Evolutionary conservation across 2,113 vertebrate genomes (phyloP).

Genomic region (Thamnaconus septentrionalis): DNA sequence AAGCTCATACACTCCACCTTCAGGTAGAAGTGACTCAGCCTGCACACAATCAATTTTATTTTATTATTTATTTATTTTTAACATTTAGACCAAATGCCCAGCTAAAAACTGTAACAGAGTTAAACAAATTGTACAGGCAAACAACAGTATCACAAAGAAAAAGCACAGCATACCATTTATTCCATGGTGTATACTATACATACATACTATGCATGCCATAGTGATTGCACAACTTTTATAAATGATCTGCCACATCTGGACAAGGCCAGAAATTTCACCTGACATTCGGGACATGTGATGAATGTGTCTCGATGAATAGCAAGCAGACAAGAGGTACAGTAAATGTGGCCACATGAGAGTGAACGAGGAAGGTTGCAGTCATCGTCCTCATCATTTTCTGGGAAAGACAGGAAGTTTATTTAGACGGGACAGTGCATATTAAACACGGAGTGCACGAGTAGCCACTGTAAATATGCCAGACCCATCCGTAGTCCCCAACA

Average conservation of each 20-base stretch:
- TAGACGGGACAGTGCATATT: neutral
- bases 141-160: too few relatives aligned
- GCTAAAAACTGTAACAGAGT: too few relatives aligned
- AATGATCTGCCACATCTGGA: neutral
- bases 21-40: slow-evolving; percentile 57
- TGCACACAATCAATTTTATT: slow-evolving; percentile 17
- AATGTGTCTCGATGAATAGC: slow-evolving; percentile 35
- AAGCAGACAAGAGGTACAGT: slow-evolving; percentile 66
- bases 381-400: slow-evolving; percentile 55
- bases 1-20: slow-evolving; percentile 60
- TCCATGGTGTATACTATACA: too few relatives aligned
- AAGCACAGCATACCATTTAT: too few relatives aligned
- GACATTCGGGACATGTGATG: slow-evolving; percentile 70
- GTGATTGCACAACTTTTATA: too few relatives aligned
- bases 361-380: slow-evolving; percentile 61
- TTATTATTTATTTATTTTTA: neutral
- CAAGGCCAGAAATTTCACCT: slow-evolving; percentile 45
- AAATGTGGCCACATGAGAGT: slow-evolving; percentile 70
- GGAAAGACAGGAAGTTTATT: neutral
- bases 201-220: too few relatives aligned
- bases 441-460: too few relatives aligned
- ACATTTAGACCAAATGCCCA: neutral
- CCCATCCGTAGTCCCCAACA: too few relatives aligned
- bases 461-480: too few relatives aligned
- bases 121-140: too few relatives aligned